Percentiles rank a stretch among this genome's conserved stretches.
These are phyloP conservation scores for Psylliodes chrysocephalus DNA, from an alignment of 2,888 invertebrate species.

Conservation along the genomic window DNA sequence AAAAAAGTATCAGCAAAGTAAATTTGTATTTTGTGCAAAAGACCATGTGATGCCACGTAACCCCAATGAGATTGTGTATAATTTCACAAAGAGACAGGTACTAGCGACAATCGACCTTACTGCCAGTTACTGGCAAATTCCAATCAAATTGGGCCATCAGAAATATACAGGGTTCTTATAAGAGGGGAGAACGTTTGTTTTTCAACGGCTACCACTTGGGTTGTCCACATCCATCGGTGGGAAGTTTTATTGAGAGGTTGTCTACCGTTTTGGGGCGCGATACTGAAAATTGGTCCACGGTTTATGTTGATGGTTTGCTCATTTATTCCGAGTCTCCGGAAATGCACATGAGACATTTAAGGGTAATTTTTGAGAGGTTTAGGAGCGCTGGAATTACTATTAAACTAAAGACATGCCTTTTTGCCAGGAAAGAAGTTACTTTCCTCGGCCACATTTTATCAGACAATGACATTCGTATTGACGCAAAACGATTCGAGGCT, in stretches of 20 bases:
- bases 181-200: conserved; percentile 33
- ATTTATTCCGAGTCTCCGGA: neutral
- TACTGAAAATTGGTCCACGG: neutral
- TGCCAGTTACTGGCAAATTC: conserved; percentile 40
- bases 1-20: no score
- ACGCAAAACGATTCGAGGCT: conserved; percentile 7
- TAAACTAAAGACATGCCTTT: conserved; percentile 38
- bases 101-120: conserved; percentile 32
- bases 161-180: conserved; percentile 41
- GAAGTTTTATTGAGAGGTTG: neutral
- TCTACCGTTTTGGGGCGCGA: neutral
- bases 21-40: no score
- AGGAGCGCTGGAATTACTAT: no score
- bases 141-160: conserved; percentile 21
- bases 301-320: neutral
- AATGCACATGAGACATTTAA: no score
- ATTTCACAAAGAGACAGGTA: conserved; percentile 17
- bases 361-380: no score
- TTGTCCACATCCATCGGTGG: no score
- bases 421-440: conserved; percentile 24
- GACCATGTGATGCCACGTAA: no score
- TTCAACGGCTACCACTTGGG: conserved; percentile 1
- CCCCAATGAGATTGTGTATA: conserved; percentile 18
- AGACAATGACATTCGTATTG: conserved; percentile 8
- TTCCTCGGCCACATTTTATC: conserved; percentile 31